Evolutionary conservation across 2,797 vertebrate genomes (phyloP).

Genomic region (Acanthurus leucopareius): DNA sequence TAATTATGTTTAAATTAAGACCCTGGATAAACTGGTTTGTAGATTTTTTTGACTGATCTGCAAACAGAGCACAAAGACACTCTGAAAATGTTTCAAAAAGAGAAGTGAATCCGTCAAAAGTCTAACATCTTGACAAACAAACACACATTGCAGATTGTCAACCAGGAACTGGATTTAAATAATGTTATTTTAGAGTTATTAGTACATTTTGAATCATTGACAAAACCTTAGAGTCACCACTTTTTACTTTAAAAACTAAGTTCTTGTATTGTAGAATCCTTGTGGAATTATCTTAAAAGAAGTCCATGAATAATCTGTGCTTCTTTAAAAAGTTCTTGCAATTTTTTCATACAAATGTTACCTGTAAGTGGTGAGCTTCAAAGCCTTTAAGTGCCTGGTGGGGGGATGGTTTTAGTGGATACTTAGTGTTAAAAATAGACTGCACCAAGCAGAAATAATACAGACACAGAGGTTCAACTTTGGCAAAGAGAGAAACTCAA

Average conservation of each 20-base stretch:
- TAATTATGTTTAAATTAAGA: conserved; percentile 68
- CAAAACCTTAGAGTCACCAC: background rate
- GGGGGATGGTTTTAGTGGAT: background rate
- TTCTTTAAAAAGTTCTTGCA: background rate
- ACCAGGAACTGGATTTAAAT: background rate
- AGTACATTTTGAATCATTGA: background rate
- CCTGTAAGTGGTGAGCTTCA: background rate
- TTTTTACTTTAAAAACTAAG: background rate
- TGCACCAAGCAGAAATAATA: too few relatives aligned
- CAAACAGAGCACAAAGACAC: conserved; percentile 29
- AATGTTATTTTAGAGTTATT: too few relatives aligned
- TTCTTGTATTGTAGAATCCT: background rate
- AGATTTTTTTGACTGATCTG: conserved; percentile 42
- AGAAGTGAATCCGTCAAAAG: too few relatives aligned
- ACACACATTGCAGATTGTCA: too few relatives aligned
- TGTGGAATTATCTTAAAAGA: background rate
- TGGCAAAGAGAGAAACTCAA: background rate
- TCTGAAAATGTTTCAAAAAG: background rate
- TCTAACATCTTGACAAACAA: too few relatives aligned
- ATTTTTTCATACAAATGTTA: conserved; percentile 10
- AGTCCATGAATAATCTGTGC: background rate
- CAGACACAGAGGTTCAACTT: too few relatives aligned
- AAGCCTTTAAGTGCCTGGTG: background rate
- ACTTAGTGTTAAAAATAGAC: too few relatives aligned
- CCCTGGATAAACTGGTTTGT: conserved; percentile 39